Percentiles rank a stretch among this genome's conserved stretches.
Conservation (phyloP, 35 echinoderm and acorn worm genomes). For the Heliocidaris tuberculata region DNA sequence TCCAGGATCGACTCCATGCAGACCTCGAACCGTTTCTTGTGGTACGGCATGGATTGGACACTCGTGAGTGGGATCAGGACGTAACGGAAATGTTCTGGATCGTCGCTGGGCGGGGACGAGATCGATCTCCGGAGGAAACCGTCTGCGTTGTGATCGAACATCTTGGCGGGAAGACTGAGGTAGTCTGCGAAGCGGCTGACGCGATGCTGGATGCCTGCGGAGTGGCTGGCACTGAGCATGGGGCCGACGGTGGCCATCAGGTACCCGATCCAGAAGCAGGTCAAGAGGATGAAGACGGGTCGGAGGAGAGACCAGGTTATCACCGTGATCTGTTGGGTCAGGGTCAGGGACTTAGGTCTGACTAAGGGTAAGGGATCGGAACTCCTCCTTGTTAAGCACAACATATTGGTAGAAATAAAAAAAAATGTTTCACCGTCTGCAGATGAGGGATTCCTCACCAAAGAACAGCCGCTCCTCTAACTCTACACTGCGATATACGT, state of each 20-base stretch:
- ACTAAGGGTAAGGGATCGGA: background rate
- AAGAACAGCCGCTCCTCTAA: no score
- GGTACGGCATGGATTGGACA: slow-evolving; percentile 65
- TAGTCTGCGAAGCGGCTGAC: background rate
- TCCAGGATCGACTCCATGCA: slow-evolving; percentile 78
- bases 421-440: background rate
- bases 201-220: background rate
- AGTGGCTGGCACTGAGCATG: background rate
- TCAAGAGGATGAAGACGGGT: background rate
- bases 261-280: slow-evolving; percentile 39
- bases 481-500: no score
- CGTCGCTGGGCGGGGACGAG: background rate
- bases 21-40: slow-evolving; percentile 74
- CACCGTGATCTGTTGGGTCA: background rate
- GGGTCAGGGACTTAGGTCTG: background rate
- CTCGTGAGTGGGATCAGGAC: slow-evolving; percentile 79
- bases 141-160: background rate
- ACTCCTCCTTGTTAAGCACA: background rate
- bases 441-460: background rate
- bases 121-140: background rate
- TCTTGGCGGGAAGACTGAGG: background rate
- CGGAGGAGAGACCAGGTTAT: background rate
- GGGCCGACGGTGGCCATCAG: background rate
- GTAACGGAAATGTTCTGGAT: slow-evolving; percentile 38
- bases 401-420: background rate